These are phyloP conservation scores for Drosophila sturtevanti DNA, from an alignment of 1,140 invertebrate species.

Conservation along the genomic window DNA sequence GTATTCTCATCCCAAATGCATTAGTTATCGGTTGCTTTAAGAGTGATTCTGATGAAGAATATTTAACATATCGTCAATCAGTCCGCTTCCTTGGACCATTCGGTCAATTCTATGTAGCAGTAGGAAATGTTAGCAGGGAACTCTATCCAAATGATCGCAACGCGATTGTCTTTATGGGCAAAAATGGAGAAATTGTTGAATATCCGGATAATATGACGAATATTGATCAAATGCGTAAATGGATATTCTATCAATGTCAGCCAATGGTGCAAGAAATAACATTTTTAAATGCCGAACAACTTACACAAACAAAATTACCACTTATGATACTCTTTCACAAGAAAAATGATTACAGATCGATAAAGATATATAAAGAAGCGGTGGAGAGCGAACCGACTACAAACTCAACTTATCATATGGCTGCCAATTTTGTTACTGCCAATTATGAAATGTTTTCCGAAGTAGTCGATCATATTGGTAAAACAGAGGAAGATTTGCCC, in stretches of 20 bases:
- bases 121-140: constrained; percentile 88
- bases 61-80: constrained; percentile 89
- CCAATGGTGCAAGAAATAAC: constrained; percentile 42
- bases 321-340: constrained; percentile 51
- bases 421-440: constrained; percentile 43
- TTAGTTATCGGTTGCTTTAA: constrained; percentile 97
- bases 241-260: constrained; percentile 30
- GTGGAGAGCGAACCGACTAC: not conserved
- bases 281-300: constrained; percentile 60
- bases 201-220: constrained; percentile 34
- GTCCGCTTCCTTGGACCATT: constrained; percentile 95
- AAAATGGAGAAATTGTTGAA: constrained; percentile 7
- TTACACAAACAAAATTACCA: constrained; percentile 39
- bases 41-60: constrained; percentile 89
- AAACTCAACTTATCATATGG: constrained; percentile 7
- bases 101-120: constrained; percentile 95
- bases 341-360: constrained; percentile 14
- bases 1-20: constrained; percentile 92
- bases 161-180: constrained; percentile 21
- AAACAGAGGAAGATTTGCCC: constrained; percentile 41
- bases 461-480: constrained; percentile 41
- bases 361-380: constrained; percentile 26
- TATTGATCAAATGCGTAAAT: not conserved
- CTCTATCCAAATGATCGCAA: constrained; percentile 14
- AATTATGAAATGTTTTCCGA: constrained; percentile 27